phyloP scores from a whole-genome alignment of 2,113 vertebrate genomes.

The Hydrochoerus hydrochaeris region DNA sequence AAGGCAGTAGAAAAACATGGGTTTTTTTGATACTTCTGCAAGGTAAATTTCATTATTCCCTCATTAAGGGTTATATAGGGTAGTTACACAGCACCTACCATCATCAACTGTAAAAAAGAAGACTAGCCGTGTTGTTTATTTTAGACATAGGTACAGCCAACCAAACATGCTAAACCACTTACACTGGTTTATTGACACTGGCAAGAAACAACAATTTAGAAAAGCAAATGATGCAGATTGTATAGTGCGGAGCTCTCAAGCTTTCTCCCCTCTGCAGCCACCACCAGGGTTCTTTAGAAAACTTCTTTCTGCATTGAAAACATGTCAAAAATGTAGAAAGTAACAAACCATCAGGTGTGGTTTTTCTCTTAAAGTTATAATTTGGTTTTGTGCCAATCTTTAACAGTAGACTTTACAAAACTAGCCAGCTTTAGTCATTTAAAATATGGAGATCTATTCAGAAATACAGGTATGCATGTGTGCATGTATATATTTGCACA shows the following conservation, averaged over 20 bases:
- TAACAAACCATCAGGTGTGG: slow-evolving; percentile 65
- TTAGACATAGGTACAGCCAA: slow-evolving; percentile 76
- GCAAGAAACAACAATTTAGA: slow-evolving; percentile 63
- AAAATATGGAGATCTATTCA: slow-evolving; percentile 64
- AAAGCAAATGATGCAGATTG: slow-evolving; percentile 76
- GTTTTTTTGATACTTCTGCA: slow-evolving; percentile 67
- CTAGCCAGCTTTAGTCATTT: slow-evolving; percentile 67
- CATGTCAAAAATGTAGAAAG: slow-evolving; percentile 67
- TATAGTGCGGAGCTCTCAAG: slow-evolving; percentile 54
- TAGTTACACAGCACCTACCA: slow-evolving; percentile 63
- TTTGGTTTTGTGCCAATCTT: slow-evolving; percentile 42
- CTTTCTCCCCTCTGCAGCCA: background rate
- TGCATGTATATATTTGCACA: background rate
- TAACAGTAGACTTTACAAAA: slow-evolving; percentile 38
- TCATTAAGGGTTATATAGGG: slow-evolving; percentile 43
- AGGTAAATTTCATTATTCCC: slow-evolving; percentile 73
- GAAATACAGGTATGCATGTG: background rate
- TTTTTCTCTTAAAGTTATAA: slow-evolving; percentile 52
- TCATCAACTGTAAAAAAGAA: slow-evolving; percentile 63
- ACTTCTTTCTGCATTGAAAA: slow-evolving; percentile 37
- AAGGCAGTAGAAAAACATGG: slow-evolving; percentile 50
- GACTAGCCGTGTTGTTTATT: slow-evolving; percentile 70
- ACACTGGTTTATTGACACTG: slow-evolving; percentile 82
- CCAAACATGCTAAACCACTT: slow-evolving; percentile 79
- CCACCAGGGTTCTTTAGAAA: slow-evolving; percentile 27